Percentiles rank a stretch among this genome's conserved stretches.
Evolutionary conservation across 2,113 vertebrate genomes (phyloP).

Genomic region (Clarias macrocephalus): DNA sequence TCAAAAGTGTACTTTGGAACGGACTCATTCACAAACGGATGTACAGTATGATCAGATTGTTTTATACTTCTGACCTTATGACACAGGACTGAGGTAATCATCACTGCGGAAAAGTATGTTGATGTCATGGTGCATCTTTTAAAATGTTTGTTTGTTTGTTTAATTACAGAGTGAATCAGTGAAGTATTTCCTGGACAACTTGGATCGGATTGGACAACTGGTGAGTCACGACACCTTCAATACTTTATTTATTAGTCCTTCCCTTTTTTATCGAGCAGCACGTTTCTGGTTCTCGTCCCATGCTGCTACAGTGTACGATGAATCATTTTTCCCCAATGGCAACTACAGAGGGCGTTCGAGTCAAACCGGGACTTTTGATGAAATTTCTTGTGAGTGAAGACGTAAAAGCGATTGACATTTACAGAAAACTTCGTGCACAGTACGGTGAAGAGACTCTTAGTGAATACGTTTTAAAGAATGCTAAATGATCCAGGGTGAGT

Average conservation of each 20-base stretch:
- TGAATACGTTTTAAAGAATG: too few species aligned
- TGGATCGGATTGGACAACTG: conserved; percentile 95
- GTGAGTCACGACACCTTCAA: conserved; percentile 75
- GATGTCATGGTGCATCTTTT: not conserved
- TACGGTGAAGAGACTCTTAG: too few species aligned
- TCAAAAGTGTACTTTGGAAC: not conserved
- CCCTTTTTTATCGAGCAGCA: not conserved
- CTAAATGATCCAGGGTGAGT: too few species aligned
- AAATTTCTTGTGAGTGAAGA: too few species aligned
- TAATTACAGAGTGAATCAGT: conserved; percentile 88
- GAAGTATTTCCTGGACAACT: conserved; percentile 97
- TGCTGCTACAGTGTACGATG: not conserved
- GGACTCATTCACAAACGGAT: not conserved
- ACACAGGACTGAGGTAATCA: not conserved
- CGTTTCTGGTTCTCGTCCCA: not conserved
- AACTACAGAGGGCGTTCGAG: too few species aligned
- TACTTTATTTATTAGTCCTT: not conserved
- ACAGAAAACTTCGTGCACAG: too few species aligned
- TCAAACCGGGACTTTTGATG: too few species aligned
- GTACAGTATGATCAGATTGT: not conserved
- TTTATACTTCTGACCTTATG: not conserved
- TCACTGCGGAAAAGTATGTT: conserved; percentile 24
- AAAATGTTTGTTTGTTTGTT: conserved; percentile 6
- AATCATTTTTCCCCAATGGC: not conserved
- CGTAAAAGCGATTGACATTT: too few species aligned